A percentile compares a stretch with the other conserved stretches of the same genome.
Evolutionary conservation across 2,113 vertebrate genomes (phyloP).

Genomic region (Ranitomeya variabilis): DNA sequence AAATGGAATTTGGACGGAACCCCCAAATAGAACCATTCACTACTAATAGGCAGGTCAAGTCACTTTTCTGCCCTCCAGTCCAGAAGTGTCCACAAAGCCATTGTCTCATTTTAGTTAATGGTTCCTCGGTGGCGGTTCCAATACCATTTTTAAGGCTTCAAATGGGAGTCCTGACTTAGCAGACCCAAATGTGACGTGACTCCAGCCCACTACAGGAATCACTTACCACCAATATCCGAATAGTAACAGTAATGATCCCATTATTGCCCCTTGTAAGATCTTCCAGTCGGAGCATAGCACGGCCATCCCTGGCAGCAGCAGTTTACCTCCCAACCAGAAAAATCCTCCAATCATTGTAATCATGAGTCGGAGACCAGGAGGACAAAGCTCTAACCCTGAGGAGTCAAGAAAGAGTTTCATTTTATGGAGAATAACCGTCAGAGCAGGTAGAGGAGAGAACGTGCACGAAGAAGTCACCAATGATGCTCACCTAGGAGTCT

Average conservation of each 20-base stretch:
- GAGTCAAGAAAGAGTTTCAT: not conserved
- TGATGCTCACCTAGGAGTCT: not conserved
- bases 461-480: not conserved
- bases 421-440: no score
- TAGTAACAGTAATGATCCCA: slow-evolving; percentile 77
- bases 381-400: slow-evolving; percentile 86
- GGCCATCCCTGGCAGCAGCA: slow-evolving; percentile 81
- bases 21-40: no score
- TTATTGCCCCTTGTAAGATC: slow-evolving; percentile 81
- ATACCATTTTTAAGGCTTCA: no score
- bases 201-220: no score
- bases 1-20: no score
- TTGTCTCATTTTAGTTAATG: no score
- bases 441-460: not conserved
- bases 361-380: slow-evolving; percentile 77
- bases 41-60: no score
- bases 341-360: slow-evolving; percentile 79
- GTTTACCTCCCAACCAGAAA: slow-evolving; percentile 79
- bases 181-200: no score
- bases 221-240: slow-evolving; percentile 86
- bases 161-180: no score
- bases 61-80: no score
- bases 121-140: no score
- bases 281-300: slow-evolving; percentile 79
- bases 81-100: no score